These are phyloP conservation scores for Kuschelorhynchus macadamiae DNA, from an alignment of 2,888 invertebrate species.

Conservation along the genomic window DNA sequence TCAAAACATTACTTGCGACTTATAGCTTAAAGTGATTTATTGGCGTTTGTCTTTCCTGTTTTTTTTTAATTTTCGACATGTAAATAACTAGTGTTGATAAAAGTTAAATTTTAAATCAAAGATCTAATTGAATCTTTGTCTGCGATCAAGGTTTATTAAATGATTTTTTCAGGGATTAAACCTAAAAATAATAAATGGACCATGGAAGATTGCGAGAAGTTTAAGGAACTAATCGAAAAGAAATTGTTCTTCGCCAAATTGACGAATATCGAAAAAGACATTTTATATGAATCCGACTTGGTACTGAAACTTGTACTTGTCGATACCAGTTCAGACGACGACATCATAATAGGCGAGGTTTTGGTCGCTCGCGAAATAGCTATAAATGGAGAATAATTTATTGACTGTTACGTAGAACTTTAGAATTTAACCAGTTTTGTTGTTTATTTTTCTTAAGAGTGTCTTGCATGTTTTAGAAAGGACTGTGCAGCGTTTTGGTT, in stretches of 20 bases:
- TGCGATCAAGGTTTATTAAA: no score
- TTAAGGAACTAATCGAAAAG: conserved; percentile 79
- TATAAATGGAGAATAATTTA: conserved; percentile 34
- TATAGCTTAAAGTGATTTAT: no score
- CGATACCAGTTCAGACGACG: conserved; percentile 79
- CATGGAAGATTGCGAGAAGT: conserved; percentile 80
- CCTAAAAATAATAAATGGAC: conserved; percentile 75
- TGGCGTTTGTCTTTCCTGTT: no score
- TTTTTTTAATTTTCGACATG: no score
- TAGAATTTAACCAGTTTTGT: neutral
- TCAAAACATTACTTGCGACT: no score
- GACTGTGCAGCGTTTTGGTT: no score
- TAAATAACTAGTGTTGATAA: no score
- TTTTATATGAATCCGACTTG: conserved; percentile 74
- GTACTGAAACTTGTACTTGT: conserved; percentile 79
- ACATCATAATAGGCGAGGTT: conserved; percentile 77
- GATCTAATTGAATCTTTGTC: no score
- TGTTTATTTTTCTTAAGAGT: neutral
- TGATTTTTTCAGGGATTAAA: conserved; percentile 68
- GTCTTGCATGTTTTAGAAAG: no score
- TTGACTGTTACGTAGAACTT: neutral
- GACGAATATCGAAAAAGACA: conserved; percentile 75
- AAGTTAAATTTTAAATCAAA: no score
- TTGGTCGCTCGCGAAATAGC: conserved; percentile 74
- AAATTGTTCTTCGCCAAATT: conserved; percentile 80